These are phyloP conservation scores for Enteromius radiatus DNA, from an alignment of 2,797 vertebrate species.

Conservation along the genomic window DNA sequence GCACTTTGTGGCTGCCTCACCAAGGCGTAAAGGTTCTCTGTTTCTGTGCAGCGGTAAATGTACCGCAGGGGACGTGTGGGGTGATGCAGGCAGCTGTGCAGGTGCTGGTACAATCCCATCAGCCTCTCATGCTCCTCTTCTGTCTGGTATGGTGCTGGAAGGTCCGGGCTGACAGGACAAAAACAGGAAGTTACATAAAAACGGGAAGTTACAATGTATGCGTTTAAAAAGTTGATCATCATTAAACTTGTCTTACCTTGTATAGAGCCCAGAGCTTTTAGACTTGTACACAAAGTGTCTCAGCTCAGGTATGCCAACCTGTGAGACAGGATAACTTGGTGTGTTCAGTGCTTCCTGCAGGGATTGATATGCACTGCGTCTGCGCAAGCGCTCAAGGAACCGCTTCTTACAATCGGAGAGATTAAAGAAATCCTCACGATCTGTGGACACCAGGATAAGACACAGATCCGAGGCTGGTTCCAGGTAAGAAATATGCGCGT, in stretches of 20 bases:
- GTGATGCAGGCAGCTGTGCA: constrained; percentile 93
- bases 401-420: constrained; percentile 92
- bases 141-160: constrained; percentile 84
- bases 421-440: constrained; percentile 96
- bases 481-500: constrained; percentile 96
- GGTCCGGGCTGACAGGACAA: constrained; percentile 82
- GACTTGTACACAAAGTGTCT: constrained; percentile 98
- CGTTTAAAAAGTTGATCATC: neutral
- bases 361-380: constrained; percentile 81
- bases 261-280: constrained; percentile 96
- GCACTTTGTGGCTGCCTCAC: constrained; percentile 74
- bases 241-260: constrained; percentile 80
- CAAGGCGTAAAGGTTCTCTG: constrained; percentile 92
- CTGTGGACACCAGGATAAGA: constrained; percentile 92
- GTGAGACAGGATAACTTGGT: constrained; percentile 86
- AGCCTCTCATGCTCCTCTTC: constrained; percentile 89
- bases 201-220: neutral
- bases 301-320: constrained; percentile 92
- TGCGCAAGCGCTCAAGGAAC: constrained; percentile 91
- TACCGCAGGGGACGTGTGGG: constrained; percentile 88
- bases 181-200: neutral
- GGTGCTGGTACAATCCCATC: constrained; percentile 91
- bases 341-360: constrained; percentile 86
- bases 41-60: constrained; percentile 89
- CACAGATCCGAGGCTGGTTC: constrained; percentile 89